phyloP scores from a whole-genome alignment of 2,888 invertebrate genomes.

The Byasa hedistus region DNA sequence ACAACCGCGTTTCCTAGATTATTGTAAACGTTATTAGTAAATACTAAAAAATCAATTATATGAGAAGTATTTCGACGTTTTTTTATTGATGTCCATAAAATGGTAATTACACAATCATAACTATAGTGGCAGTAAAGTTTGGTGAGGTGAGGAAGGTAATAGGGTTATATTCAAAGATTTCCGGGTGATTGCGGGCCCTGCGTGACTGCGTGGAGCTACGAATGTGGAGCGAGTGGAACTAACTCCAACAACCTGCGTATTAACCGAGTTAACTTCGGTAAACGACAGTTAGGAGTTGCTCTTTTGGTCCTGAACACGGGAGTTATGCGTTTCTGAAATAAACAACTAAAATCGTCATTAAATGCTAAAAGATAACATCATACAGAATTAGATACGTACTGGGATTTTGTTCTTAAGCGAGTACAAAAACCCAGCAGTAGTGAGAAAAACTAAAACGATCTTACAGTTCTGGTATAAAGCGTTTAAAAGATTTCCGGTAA shows the following conservation, averaged over 20 bases:
- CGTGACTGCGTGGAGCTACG: constrained; percentile 48
- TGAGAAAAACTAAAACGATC: too few relatives aligned
- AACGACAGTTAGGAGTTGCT: constrained; percentile 30
- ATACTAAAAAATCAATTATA: constrained; percentile 8
- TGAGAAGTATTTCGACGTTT: not conserved
- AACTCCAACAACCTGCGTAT: constrained; percentile 26
- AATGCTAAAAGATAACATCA: not conserved
- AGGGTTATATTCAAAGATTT: constrained; percentile 56
- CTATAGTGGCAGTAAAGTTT: constrained; percentile 27
- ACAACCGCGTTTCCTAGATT: not conserved
- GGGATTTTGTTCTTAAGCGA: not conserved
- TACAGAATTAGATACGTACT: not conserved
- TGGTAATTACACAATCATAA: constrained; percentile 23
- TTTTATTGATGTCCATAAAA: constrained; percentile 24
- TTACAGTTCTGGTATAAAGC: too few relatives aligned
- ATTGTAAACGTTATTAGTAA: not conserved
- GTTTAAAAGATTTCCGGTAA: too few relatives aligned
- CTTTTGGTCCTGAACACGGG: constrained; percentile 3
- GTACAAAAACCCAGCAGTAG: too few relatives aligned
- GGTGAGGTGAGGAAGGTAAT: constrained; percentile 41
- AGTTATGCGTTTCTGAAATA: constrained; percentile 23
- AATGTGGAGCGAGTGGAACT: constrained; percentile 25
- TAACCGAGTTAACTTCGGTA: constrained; percentile 30
- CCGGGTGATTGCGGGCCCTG: constrained; percentile 50
- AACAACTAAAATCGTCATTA: constrained; percentile 3